Percentiles rank a stretch among this genome's conserved stretches.
Conservation (phyloP, 1,140 invertebrate species). For the Hesperophylax magnus region DNA sequence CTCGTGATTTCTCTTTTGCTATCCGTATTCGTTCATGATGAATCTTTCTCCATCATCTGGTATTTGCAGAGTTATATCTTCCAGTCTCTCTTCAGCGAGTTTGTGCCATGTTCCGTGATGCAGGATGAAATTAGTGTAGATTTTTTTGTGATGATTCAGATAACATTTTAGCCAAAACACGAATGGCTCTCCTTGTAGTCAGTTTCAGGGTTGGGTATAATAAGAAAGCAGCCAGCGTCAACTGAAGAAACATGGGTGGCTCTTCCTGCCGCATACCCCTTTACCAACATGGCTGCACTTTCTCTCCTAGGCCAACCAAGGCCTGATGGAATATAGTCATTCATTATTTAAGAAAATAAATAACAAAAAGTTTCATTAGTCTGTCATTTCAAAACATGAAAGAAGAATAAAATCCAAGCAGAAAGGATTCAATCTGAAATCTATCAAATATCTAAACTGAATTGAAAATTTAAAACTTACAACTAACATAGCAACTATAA, state of each 20-base stretch:
- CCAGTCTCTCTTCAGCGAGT: not conserved
- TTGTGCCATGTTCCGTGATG: not conserved
- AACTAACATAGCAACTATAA: conserved; percentile 5
- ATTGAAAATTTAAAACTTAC: conserved; percentile 4
- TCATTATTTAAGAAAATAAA: conserved; percentile 42
- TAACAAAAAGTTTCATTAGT: conserved; percentile 33
- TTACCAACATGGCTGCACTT: conserved; percentile 54
- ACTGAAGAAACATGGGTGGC: conserved; percentile 42
- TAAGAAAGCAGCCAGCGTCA: conserved; percentile 45
- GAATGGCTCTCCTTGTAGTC: not conserved
- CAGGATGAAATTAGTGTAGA: conserved; percentile 7
- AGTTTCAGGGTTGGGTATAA: conserved; percentile 23
- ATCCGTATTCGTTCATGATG: not conserved
- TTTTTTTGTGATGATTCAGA: not conserved
- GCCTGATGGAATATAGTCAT: conserved; percentile 57
- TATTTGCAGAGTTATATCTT: too few species aligned
- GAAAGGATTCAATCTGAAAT: conserved; percentile 20
- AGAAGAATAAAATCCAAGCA: conserved; percentile 8
- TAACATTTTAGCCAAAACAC: not conserved
- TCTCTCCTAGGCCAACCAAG: conserved; percentile 56
- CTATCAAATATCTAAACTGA: conserved; percentile 14
- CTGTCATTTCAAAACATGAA: conserved; percentile 29
- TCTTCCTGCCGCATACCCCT: conserved; percentile 48
- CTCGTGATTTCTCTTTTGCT: not conserved
- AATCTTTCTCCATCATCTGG: too few species aligned